Evolutionary conservation across 1,140 invertebrate species (phyloP).

Genomic region (Drosophila pectinifera): DNA sequence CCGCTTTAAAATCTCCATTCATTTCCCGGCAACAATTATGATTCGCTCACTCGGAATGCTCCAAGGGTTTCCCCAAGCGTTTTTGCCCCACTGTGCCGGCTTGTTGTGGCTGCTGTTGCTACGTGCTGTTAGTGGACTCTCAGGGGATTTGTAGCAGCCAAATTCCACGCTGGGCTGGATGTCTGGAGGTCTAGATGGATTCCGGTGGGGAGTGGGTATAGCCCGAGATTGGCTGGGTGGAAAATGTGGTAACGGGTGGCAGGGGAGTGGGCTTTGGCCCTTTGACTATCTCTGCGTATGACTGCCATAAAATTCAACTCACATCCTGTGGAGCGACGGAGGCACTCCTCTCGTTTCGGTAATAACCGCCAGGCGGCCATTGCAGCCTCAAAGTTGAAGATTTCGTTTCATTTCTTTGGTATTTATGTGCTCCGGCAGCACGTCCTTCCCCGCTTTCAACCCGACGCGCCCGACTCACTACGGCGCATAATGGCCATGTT

Average conservation of each 20-base stretch:
- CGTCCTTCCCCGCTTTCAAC: background rate
- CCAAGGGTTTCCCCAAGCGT: background rate
- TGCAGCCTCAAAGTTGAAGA: conserved; percentile 66
- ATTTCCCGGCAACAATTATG: background rate
- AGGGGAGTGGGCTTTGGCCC: background rate
- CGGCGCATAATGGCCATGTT: conserved; percentile 70
- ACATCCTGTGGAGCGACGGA: conserved; percentile 43
- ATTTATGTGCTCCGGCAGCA: conserved; percentile 57
- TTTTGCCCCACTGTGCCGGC: conserved; percentile 21
- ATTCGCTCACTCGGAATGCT: background rate
- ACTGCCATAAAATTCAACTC: conserved; percentile 79
- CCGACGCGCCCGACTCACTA: background rate
- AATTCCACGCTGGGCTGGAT: conserved; percentile 51
- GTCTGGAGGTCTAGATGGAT: conserved; percentile 22
- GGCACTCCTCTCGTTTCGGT: conserved; percentile 28
- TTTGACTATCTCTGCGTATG: conserved; percentile 70
- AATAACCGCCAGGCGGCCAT: conserved; percentile 78
- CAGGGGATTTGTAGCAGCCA: conserved; percentile 75
- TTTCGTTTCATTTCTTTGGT: conserved; percentile 59
- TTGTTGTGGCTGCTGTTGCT: conserved; percentile 37
- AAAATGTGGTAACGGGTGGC: background rate
- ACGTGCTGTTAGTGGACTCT: conserved; percentile 71
- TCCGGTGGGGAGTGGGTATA: background rate
- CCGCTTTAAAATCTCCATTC: background rate
- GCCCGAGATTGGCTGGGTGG: background rate